These are phyloP conservation scores for Paratrypauchen microcephalus DNA, from an alignment of 2,797 vertebrate genomes.

Conservation along the genomic window DNA sequence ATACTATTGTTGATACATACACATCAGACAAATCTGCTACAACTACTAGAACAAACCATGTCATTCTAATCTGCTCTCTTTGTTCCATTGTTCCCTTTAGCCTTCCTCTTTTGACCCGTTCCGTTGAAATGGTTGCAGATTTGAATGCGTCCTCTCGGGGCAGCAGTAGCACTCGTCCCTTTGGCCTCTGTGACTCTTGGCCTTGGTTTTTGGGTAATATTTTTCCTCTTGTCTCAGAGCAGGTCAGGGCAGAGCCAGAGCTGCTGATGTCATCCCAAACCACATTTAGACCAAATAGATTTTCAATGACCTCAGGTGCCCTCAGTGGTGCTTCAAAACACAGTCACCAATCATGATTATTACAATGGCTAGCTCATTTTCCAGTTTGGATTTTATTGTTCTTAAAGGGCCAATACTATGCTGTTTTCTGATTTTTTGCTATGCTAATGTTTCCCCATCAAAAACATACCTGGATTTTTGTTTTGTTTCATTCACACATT, in stretches of 20 bases:
- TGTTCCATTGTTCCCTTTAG: neutral
- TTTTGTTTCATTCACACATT: too few species aligned
- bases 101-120: constrained; percentile 5
- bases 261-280: constrained; percentile 7
- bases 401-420: neutral
- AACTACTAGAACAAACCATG: too few species aligned
- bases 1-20: neutral
- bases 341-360: constrained; percentile 1
- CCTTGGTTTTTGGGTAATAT: constrained; percentile 10
- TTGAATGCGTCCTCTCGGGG: neutral
- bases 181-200: neutral
- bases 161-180: neutral
- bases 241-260: neutral
- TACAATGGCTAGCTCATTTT: neutral
- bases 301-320: constrained; percentile 10
- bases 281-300: constrained; percentile 9
- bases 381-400: neutral
- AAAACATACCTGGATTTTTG: too few species aligned
- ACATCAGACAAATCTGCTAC: too few species aligned
- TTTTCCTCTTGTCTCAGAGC: constrained; percentile 7
- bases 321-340: neutral
- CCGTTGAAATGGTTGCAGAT: neutral
- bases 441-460: too few species aligned
- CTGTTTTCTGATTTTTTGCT: neutral
- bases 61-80: neutral